These are phyloP conservation scores for Hydrolagus colliei DNA, from an alignment of 2,797 vertebrate species.

Conservation along the genomic window DNA sequence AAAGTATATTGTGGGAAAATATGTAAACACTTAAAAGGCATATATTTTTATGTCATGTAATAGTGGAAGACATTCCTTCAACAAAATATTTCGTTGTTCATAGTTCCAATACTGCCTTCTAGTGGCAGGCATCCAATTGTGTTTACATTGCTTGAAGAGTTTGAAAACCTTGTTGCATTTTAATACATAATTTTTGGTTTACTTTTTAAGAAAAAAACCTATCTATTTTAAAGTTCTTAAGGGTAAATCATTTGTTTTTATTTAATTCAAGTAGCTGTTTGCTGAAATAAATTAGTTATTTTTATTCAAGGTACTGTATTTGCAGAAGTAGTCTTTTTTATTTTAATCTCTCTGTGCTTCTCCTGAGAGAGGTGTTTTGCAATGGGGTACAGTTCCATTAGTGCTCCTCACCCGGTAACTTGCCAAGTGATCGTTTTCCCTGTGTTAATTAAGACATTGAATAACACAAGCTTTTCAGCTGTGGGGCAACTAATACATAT, in stretches of 20 bases:
- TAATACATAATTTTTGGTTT: neutral
- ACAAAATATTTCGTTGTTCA: neutral
- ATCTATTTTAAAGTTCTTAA: neutral
- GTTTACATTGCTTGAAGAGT: neutral
- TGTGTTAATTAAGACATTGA: neutral
- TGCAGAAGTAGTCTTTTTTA: too few relatives aligned
- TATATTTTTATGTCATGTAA: neutral
- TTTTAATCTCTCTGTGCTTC: too few relatives aligned
- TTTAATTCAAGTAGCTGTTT: neutral
- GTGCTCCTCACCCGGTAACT: too few relatives aligned
- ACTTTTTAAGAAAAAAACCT: neutral
- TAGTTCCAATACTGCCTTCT: slow-evolving; percentile 29
- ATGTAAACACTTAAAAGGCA: neutral
- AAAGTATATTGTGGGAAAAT: neutral
- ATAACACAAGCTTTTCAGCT: neutral
- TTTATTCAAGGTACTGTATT: too few relatives aligned
- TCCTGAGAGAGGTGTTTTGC: too few relatives aligned
- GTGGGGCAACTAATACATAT: neutral
- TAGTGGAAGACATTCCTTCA: neutral
- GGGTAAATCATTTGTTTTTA: neutral
- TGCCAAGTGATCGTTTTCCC: neutral
- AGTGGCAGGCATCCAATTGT: slow-evolving; percentile 2
- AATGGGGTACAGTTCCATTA: too few relatives aligned
- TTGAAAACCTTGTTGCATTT: neutral
- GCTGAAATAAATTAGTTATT: too few relatives aligned